Conservation (phyloP, 30 jellyfish, hydroid and myxozoan species). For the Cassiopea xamachana region DNA sequence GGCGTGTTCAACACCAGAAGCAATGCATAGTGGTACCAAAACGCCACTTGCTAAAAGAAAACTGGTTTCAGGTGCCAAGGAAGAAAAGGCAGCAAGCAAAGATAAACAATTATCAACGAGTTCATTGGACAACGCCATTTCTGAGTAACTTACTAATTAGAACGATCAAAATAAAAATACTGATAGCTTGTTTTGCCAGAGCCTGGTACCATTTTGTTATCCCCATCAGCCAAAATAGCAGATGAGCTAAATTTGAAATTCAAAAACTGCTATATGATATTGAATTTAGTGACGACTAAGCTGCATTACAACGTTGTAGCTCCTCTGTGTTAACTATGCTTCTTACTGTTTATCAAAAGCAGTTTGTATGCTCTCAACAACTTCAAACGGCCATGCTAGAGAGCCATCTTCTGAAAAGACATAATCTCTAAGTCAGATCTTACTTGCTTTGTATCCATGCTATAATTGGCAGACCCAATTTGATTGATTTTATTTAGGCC, state of each 20-base stretch:
- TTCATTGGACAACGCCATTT: background rate
- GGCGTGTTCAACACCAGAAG: too few species aligned
- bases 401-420: slow-evolving; percentile 60
- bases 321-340: background rate
- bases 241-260: slow-evolving; percentile 19
- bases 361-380: background rate
- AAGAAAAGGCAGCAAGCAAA: background rate
- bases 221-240: slow-evolving; percentile 20
- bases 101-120: background rate
- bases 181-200: background rate
- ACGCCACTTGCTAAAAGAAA: background rate
- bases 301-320: background rate
- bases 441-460: slow-evolving; percentile 72
- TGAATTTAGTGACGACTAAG: background rate
- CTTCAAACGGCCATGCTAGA: slow-evolving; percentile 63
- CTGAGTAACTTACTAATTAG: background rate
- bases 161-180: background rate
- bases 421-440: slow-evolving; percentile 74
- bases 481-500: background rate
- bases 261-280: background rate
- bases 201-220: background rate
- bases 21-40: background rate
- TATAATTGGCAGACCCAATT: slow-evolving; percentile 62
- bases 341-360: background rate
- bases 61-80: background rate